Base-by-base conservation (phyloP, 2,888 invertebrate genomes). In the Zeuzera pyrina region DNA sequence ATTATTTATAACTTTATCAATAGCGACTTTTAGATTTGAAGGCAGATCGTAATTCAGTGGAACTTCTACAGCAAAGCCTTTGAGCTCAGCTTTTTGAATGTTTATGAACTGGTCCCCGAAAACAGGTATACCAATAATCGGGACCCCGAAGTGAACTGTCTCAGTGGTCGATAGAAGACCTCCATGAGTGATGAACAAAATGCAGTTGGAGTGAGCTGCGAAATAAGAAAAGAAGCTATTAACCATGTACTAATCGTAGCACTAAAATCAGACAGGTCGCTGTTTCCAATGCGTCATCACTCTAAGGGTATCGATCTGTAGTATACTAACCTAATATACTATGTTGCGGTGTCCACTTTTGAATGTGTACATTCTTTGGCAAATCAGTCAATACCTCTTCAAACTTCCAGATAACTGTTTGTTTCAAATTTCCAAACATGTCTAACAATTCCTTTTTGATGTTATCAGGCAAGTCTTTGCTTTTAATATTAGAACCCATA, bases 341-440 rank as follows among this genome's bases (percentile, higher is more conserved):
- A 6, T 47, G 55, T 32, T 67, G 65, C 1, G 66, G 62, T 14
- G 61, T 45, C 63, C 72, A 76, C 15, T 61, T 47, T 5, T 49
- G 29, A 6, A 67, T 41, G 19, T 53, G 48, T 0, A 76, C 55
- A 40, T 74, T 74, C 13, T 44, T 35, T 1, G 66, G 62, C 8
- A 45, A 19, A 12, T 50, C 45, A 1, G 48, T 41, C 19, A 64
- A 23, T 1, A 31, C 28, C 12, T 49, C 54, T 36, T 66, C 65
- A 41, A 57, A 65, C 46, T 70, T 74, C 72, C 69, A 71, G 8
- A 78, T 29, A 4, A 74, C 63, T 4, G 54, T 56, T 35, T 70
- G 62, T 33, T 65, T 62, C 27, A 74, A 36, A 23, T 49, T 46
- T 1, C 52, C 45, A 33, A 74, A 67, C n/a, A 56, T 51, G 16